Evolutionary conservation across 2,113 vertebrate species (phyloP).

Genomic region (Pongo abelii): DNA sequence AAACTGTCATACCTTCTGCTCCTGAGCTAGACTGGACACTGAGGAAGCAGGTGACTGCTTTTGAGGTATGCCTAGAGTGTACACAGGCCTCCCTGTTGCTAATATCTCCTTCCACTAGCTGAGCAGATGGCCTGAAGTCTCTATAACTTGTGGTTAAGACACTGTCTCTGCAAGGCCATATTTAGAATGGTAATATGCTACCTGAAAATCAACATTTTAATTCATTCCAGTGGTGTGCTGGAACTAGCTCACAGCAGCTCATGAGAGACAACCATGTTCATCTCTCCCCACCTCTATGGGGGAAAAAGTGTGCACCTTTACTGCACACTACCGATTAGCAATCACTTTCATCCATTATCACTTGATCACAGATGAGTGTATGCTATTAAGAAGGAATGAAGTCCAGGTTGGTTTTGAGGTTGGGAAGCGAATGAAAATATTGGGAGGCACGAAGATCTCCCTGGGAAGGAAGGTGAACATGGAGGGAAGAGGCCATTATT

Average conservation of each 20-base stretch:
- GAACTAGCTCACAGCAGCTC: background rate
- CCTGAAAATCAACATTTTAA: background rate
- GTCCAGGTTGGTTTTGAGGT: background rate
- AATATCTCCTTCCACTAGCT: background rate
- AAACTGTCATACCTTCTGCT: slow-evolving; percentile 64
- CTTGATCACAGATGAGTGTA: background rate
- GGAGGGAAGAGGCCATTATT: background rate
- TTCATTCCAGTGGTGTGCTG: background rate
- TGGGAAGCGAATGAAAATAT: background rate
- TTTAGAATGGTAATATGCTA: slow-evolving; percentile 7
- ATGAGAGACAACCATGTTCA: background rate
- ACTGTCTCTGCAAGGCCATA: slow-evolving; percentile 23
- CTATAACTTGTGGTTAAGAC: background rate
- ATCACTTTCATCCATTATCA: background rate
- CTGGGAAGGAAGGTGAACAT: background rate
- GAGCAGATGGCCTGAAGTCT: background rate
- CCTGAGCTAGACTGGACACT: background rate
- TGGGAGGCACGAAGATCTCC: background rate
- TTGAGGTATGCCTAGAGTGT: background rate
- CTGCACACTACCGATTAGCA: background rate
- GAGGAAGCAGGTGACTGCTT: background rate
- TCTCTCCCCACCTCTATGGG: background rate
- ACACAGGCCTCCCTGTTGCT: background rate
- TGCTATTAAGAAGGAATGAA: background rate
- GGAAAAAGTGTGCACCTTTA: background rate